Evolutionary conservation across 2,888 invertebrate species (phyloP).

Genomic region (Hofmannophila pseudospretella): DNA sequence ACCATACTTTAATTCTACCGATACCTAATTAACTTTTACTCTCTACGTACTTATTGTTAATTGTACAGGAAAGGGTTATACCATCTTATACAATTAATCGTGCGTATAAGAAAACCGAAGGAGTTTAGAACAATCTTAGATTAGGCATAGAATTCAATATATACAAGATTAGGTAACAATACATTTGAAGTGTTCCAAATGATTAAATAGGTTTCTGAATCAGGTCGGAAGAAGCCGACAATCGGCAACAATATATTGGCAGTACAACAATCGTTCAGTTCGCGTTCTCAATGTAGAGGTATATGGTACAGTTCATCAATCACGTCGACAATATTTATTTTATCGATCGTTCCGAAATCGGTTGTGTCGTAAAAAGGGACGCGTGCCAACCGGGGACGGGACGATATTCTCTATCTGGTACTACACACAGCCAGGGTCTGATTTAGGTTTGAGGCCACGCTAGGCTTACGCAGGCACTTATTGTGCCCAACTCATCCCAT

Average conservation of each 20-base stretch:
- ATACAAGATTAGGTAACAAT: too few species aligned
- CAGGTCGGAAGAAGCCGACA: conserved; percentile 17
- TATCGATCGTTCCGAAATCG: conserved; percentile 55
- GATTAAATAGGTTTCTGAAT: conserved; percentile 21
- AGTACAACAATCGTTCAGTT: conserved; percentile 38
- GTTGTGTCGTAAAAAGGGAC: conserved; percentile 23
- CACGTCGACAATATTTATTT: conserved; percentile 63
- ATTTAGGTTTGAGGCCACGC: too few species aligned
- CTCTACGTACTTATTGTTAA: conserved; percentile 41
- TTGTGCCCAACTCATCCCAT: too few species aligned
- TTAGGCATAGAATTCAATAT: too few species aligned
- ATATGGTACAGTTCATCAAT: conserved; percentile 57
- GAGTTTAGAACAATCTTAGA: too few species aligned
- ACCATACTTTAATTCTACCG: conserved; percentile 24
- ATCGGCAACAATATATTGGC: conserved; percentile 22
- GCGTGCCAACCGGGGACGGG: conserved; percentile 53
- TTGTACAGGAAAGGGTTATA: conserved; percentile 50
- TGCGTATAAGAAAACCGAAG: too few species aligned
- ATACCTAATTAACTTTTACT: conserved; percentile 54
- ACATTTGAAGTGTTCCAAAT: not conserved
- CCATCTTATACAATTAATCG: too few species aligned
- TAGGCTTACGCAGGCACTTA: too few species aligned
- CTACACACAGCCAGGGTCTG: too few species aligned
- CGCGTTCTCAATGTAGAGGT: conserved; percentile 30
- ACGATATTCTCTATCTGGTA: conserved; percentile 25